These are phyloP conservation scores for Anguilla japonica DNA, from an alignment of 2,113 vertebrate species.

Conservation along the genomic window DNA sequence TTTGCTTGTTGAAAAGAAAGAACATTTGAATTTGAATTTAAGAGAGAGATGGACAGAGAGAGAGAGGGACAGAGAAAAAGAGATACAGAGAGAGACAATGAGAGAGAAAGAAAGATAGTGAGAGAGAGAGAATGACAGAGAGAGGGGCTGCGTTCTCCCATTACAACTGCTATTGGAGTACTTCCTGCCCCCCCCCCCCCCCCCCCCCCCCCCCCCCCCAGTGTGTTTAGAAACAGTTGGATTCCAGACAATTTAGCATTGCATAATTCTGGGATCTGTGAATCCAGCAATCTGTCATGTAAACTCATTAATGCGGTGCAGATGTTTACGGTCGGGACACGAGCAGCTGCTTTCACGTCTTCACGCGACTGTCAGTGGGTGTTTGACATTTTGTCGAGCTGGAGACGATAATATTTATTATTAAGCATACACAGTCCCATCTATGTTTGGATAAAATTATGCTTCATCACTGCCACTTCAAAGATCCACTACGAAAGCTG, in stretches of 20 bases:
- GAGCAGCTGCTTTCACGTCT: slow-evolving; percentile 46
- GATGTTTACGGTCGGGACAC: neutral
- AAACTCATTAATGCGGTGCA: slow-evolving; percentile 24
- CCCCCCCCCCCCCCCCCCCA: neutral
- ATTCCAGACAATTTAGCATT: slow-evolving; percentile 8
- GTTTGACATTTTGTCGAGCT: neutral
- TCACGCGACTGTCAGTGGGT: slow-evolving; percentile 9
- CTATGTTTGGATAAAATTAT: neutral
- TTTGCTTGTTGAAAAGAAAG: too few species aligned
- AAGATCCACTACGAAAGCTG: neutral
- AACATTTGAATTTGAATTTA: too few species aligned
- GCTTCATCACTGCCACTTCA: neutral
- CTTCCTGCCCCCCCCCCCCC: neutral
- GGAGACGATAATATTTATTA: neutral
- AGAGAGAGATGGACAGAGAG: neutral
- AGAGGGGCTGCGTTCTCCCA: neutral
- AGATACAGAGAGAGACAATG: neutral
- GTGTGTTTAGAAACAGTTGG: neutral
- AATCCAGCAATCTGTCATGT: slow-evolving; percentile 5
- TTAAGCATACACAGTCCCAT: neutral
- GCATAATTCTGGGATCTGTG: slow-evolving; percentile 32
- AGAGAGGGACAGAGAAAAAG: neutral
- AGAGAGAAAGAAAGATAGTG: neutral
- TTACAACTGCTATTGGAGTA: slow-evolving; percentile 13
- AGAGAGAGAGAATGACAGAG: neutral